Base-by-base conservation (phyloP, 2,888 invertebrate genomes). In the Andricus curvator region DNA sequence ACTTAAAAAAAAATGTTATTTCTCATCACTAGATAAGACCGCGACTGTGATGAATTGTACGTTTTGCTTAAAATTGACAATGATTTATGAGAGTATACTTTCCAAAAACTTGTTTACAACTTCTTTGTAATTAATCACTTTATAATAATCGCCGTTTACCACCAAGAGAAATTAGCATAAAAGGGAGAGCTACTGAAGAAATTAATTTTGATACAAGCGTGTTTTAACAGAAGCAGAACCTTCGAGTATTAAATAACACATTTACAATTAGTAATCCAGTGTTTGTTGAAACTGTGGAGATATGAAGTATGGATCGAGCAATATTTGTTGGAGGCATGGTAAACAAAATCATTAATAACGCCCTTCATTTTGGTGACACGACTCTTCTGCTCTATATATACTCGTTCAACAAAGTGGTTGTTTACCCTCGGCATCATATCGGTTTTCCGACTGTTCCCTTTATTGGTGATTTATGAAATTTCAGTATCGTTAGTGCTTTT, bases 311-410 rank as follows among this genome's bases (percentile, higher is more conserved):
- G 67, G 5, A 48, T 44, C 44, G n/a, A 67, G 41, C 41, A 67
- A 67, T 67, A 67, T 67, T 41, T 67, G 67, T 67, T 67, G 22
- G 22, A 64, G 1, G 25, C n/a, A 67, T 41, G 56, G 33, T 56
- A 74, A 74, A 74, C 74, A 74, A 74, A 74, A 74, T 74, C 74
- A 74, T 74, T 74, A 74, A 74, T 74, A 74, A 74, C 33, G 56
- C 29, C 56, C 74, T 51, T 74, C 56, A 74, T 56, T 74, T 74
- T 13, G 56, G 56, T 74, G 74, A 74, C 74, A 29, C 68, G 48
- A 68, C 48, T 68, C 62, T 25, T 62, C 8, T 41, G 29, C 29
- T 48, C 29, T 48, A 22, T 70, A 70, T 51, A 70, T n/a, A 56
- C 74, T 51, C 15, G 74, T 56, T 74, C 70, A 74, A 74, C 70